A percentile compares a stretch with the other conserved stretches of the same genome.
Conservation (phyloP, 2,888 invertebrate species). For the Campoplex nolae region DNA sequence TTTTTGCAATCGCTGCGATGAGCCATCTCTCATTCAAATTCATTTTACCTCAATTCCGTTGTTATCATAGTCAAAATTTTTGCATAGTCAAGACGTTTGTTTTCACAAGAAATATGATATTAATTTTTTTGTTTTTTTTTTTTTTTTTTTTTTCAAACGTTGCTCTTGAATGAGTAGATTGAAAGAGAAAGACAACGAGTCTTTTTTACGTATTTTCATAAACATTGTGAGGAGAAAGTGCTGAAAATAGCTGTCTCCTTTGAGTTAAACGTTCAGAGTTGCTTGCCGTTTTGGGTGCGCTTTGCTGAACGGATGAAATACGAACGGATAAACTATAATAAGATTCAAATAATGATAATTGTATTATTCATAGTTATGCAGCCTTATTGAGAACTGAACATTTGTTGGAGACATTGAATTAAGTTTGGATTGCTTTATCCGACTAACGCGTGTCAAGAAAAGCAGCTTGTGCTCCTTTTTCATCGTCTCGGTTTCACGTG, state of each 20-base stretch:
- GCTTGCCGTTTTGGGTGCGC: background rate
- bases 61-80: background rate
- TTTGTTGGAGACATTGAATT: conserved; percentile 13
- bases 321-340: background rate
- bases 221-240: background rate
- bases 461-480: conserved; percentile 43
- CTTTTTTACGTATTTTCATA: background rate
- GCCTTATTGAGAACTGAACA: background rate
- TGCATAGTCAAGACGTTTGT: no score
- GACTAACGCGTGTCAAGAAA: conserved; percentile 22
- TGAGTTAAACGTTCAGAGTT: background rate
- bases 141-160: background rate
- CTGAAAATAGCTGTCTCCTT: background rate
- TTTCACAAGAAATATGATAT: no score
- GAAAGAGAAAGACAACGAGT: background rate
- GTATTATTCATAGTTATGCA: background rate
- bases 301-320: background rate
- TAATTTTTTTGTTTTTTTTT: no score
- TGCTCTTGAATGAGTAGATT: background rate
- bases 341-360: background rate
- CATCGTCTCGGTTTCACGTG: conserved; percentile 43
- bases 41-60: background rate
- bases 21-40: background rate
- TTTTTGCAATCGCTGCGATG: background rate
- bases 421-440: conserved; percentile 1